Base-by-base conservation (phyloP, 2,797 vertebrate species). In the Ataeniobius toweri region DNA sequence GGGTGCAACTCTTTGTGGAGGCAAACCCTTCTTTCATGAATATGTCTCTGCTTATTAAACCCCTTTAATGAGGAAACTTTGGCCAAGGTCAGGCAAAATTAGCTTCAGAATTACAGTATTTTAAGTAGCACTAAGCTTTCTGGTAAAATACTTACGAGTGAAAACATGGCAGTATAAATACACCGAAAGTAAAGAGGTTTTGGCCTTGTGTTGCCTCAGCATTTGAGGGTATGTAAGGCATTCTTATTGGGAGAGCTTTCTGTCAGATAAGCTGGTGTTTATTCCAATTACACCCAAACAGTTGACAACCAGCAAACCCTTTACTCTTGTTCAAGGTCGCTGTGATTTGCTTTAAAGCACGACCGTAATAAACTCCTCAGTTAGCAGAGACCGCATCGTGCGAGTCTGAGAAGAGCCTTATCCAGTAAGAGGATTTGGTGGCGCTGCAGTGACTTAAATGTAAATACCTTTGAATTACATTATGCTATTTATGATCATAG, bases 31-130 rank as follows among this genome's bases (percentile, higher is more conserved):
- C 90, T 93, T 93, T 95, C 93, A 94, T 94, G 91, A 95, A 92
- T 86, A 85, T 89, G 94, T 93, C 93, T 95, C 88, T 93, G 92
- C 89, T 93, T 94, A 93, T 94, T 94, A 95, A 94, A 94, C 90
- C 90, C 85, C 90, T 93, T 92, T 95, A 96, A 95, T 94, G 93
- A 94, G 94, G 91, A 94, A 94, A 93, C 93, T 94, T 94, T 91
- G 91, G 94, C 92, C 94, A 94, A 95, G 94, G 94, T 96, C 94
- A 93, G 88, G 91, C 85, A 90, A 94, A 94, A 94, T 94, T 91
- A 93, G 90, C 89, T 92, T 70, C 85, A 86, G 82, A 94, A 93
- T 94, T 93, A 93, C 91, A 88, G 90, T 90, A 89, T 94, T 95
- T 93, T 94, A 93, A 94, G 92, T 87, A 86, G 70, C 80, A 91